Evolutionary conservation across 2,888 invertebrate genomes (phyloP), one percentile per base, ranked within the genome.

Genomic region (Dendrolimus houi): DNA sequence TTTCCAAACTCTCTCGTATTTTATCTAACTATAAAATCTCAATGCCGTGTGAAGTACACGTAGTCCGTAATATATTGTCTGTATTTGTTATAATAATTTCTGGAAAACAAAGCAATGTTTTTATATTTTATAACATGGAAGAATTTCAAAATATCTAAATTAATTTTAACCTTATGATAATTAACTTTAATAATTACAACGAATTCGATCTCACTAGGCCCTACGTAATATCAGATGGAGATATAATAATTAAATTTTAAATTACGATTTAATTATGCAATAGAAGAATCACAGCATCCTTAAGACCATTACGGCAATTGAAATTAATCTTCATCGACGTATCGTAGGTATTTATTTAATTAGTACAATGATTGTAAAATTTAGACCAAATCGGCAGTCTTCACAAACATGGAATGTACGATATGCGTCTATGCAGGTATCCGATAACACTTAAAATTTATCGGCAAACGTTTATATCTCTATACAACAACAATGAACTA

Each of bases 331-430:
- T 86, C 84, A 82, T 83, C 85, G 86, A 87, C 87, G 83, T 86
- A 86, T 86, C 86, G 85, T 86, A 85, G 80, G 81, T 12, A 47
- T 10, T 10, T 86, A 82, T 79, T 83, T 86, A 82, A 83, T 76
- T 77, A 83, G 72, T 84, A 83, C 79, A 82, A 83, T 85, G 83
- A 83, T 86, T 89, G 85, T 89, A 90, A 87, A 90, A 90, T 90
- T 90, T 89, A 89, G 89, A 90, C 89, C 90, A 88, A 89, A 86
- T 87, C 87, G 86, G 88, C 90, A 90, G 90, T 90, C 90, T 90
- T 90, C 78, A 89, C 87, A 86, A 88, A 88, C 84, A 87, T 89
- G 90, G 90, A 90, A 90, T 90, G 89, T 89, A 86, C 87, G 89
- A 90, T 90, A 90, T 90, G 90, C 89, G 88, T 85, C 87, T 88